Evolutionary conservation across 2,797 vertebrate genomes (phyloP).

Genomic region (Notoglanidium macrostoma): DNA sequence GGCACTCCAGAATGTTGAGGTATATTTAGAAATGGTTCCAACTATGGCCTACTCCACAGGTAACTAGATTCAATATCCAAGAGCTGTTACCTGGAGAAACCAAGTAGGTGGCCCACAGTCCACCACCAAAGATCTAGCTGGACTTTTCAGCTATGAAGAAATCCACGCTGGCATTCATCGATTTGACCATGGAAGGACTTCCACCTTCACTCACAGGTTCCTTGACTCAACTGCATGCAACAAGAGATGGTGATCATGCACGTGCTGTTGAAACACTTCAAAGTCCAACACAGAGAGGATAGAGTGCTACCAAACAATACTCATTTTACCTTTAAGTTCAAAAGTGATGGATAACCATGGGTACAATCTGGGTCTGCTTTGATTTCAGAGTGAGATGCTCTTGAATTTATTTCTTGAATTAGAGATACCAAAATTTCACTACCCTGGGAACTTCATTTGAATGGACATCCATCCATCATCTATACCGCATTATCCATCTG

Average conservation of each 20-base stretch:
- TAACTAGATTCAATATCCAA: neutral
- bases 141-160: too few relatives aligned
- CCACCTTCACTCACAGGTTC: neutral
- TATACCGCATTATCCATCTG: too few relatives aligned
- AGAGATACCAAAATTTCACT: neutral
- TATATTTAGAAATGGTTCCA: neutral
- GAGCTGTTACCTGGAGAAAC: neutral
- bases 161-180: neutral
- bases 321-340: neutral
- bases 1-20: neutral
- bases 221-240: neutral
- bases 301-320: neutral
- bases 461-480: too few relatives aligned
- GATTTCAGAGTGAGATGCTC: neutral
- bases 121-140: neutral
- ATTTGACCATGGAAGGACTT: neutral
- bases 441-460: neutral
- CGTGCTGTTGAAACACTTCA: neutral
- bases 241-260: neutral
- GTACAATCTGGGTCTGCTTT: neutral
- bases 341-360: neutral
- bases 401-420: slow-evolving; percentile 4
- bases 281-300: neutral
- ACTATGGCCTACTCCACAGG: neutral
- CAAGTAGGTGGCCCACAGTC: neutral